Percentiles rank a stretch among this genome's conserved stretches.
Evolutionary conservation across 2,888 invertebrate species (phyloP).

Genomic region (Eustalomyia histrio): DNA sequence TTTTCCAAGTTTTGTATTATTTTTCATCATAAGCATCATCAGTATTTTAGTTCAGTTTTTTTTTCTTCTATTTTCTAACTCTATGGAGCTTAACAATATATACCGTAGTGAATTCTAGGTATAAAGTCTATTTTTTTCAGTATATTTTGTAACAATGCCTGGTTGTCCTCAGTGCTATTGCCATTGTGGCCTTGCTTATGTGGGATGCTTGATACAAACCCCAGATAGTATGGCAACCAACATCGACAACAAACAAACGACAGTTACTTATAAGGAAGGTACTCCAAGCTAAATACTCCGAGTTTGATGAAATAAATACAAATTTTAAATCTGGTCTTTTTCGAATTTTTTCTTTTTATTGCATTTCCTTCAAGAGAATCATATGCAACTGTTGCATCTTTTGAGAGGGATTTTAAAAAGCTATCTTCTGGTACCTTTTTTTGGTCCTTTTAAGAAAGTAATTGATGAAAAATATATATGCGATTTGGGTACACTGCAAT

Average conservation of each 20-base stretch:
- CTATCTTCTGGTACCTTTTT: too few species aligned
- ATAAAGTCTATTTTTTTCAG: slow-evolving; percentile 35
- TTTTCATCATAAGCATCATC: slow-evolving; percentile 51
- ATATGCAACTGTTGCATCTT: too few species aligned
- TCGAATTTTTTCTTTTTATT: too few species aligned
- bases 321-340: too few species aligned
- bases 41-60: neutral
- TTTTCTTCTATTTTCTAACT: slow-evolving; percentile 39
- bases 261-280: too few species aligned
- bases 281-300: too few species aligned
- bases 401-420: too few species aligned
- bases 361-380: too few species aligned
- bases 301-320: too few species aligned
- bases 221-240: slow-evolving; percentile 62
- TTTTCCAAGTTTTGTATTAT: slow-evolving; percentile 22
- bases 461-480: too few species aligned
- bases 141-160: slow-evolving; percentile 47
- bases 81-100: slow-evolving; percentile 51
- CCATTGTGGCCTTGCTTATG: slow-evolving; percentile 69
- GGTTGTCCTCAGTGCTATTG: slow-evolving; percentile 66
- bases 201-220: slow-evolving; percentile 67
- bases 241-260: slow-evolving; percentile 61
- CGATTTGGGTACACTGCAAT: too few species aligned
- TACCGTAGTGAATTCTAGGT: slow-evolving; percentile 49
- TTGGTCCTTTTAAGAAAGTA: too few species aligned